Evolutionary conservation across 2,797 vertebrate genomes (phyloP).

Genomic region (Echiichthys vipera): DNA sequence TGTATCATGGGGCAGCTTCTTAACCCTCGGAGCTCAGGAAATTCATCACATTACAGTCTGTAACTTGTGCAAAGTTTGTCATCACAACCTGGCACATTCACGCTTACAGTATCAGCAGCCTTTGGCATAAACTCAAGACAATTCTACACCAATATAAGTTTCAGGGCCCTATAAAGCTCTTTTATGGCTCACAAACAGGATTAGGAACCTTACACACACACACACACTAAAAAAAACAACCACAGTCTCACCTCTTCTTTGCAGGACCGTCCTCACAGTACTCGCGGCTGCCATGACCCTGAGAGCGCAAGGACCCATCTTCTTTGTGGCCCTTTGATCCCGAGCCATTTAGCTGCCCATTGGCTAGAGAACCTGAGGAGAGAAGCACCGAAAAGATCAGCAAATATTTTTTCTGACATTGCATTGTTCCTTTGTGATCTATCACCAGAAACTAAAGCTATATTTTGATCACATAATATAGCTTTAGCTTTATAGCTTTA

Average conservation of each 20-base stretch:
- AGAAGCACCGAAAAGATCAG: constrained; percentile 3
- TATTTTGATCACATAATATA: too few relatives aligned
- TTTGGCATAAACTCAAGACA: not conserved
- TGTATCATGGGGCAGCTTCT: constrained; percentile 2
- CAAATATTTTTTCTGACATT: not conserved
- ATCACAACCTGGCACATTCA: constrained; percentile 3
- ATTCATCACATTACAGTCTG: constrained; percentile 18
- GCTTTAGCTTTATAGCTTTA: not conserved
- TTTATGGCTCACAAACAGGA: constrained; percentile 25
- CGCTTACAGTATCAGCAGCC: not conserved
- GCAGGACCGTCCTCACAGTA: constrained; percentile 94
- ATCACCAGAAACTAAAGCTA: too few relatives aligned
- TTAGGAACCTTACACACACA: not conserved
- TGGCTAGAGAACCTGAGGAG: constrained; percentile 90
- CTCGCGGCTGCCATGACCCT: constrained; percentile 90
- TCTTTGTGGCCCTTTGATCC: constrained; percentile 92
- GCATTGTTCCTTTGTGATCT: constrained; percentile 5
- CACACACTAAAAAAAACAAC: constrained; percentile 11
- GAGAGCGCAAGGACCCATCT: constrained; percentile 90
- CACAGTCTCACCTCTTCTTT: constrained; percentile 92
- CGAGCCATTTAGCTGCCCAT: constrained; percentile 93
- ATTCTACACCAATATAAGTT: not conserved
- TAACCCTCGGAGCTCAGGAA: constrained; percentile 19
- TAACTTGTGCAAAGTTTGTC: constrained; percentile 8
- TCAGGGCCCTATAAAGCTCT: constrained; percentile 6